Evolutionary conservation across 2,888 invertebrate species (phyloP).

Genomic region (Elgonia sp.): DNA sequence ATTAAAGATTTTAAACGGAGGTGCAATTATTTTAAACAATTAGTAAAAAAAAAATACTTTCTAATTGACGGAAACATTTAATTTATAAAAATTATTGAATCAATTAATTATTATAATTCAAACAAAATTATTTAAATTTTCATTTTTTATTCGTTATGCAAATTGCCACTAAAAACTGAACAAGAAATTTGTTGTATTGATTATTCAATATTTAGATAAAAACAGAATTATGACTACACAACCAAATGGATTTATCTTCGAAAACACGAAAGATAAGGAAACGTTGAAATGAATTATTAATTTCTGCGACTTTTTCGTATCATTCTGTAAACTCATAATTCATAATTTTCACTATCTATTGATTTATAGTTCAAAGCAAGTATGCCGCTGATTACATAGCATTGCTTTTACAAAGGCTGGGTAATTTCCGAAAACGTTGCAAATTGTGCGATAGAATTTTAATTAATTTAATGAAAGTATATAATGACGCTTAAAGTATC

Average conservation of each 20-base stretch:
- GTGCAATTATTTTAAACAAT: neutral
- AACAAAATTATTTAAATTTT: neutral
- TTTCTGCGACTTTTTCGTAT: slow-evolving; percentile 20
- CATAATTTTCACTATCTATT: slow-evolving; percentile 42
- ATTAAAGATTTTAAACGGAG: neutral
- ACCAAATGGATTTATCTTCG: too few species aligned
- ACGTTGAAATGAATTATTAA: neutral
- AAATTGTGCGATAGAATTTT: slow-evolving; percentile 4
- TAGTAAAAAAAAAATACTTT: neutral
- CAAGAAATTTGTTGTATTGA: too few species aligned
- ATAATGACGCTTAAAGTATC: neutral
- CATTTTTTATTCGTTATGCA: too few species aligned
- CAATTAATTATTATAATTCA: too few species aligned
- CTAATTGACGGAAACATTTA: slow-evolving; percentile 50
- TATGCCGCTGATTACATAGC: slow-evolving; percentile 52
- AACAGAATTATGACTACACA: too few species aligned
- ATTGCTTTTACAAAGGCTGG: slow-evolving; percentile 55
- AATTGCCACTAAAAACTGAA: too few species aligned
- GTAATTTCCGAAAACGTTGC: slow-evolving; percentile 55
- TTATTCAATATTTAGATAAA: too few species aligned
- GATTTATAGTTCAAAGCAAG: slow-evolving; percentile 54
- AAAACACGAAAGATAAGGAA: too few species aligned
- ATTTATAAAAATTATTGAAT: neutral
- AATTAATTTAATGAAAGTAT: slow-evolving; percentile 34
- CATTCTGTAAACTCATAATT: slow-evolving; percentile 16